These are phyloP conservation scores for Drosophila sturtevanti DNA, from an alignment of 1,140 invertebrate genomes.

Conservation along the genomic window DNA sequence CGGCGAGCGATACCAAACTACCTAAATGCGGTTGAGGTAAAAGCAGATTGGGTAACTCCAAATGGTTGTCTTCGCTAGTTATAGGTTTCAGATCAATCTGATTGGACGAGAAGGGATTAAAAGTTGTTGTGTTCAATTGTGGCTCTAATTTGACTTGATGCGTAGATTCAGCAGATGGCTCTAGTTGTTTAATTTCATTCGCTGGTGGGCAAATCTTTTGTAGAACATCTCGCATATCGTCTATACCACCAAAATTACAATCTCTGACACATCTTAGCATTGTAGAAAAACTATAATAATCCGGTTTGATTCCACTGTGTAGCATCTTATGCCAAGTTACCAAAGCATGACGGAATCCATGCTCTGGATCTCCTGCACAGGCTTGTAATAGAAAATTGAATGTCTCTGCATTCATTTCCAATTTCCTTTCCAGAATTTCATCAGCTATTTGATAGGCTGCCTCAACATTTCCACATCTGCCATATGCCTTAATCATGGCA, in stretches of 20 bases:
- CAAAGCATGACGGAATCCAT: slow-evolving; percentile 91
- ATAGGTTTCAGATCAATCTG: slow-evolving; percentile 36
- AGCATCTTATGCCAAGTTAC: slow-evolving; percentile 93
- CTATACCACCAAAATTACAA: slow-evolving; percentile 89
- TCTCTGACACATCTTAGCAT: slow-evolving; percentile 90
- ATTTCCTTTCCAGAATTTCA: slow-evolving; percentile 89
- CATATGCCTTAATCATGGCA: slow-evolving; percentile 95
- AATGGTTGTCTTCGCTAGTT: background rate
- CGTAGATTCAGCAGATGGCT: background rate
- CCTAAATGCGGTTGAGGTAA: slow-evolving; percentile 84
- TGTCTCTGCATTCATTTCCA: slow-evolving; percentile 87
- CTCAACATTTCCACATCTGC: slow-evolving; percentile 89
- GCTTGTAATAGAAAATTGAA: slow-evolving; percentile 92
- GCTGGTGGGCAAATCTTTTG: slow-evolving; percentile 36
- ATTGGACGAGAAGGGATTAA: background rate
- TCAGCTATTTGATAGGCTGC: slow-evolving; percentile 92
- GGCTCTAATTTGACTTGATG: background rate
- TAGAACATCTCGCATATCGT: slow-evolving; percentile 84
- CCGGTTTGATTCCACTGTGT: slow-evolving; percentile 86
- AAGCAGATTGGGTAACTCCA: slow-evolving; percentile 85
- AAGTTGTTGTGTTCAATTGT: background rate
- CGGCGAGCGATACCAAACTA: slow-evolving; percentile 84
- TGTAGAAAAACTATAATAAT: slow-evolving; percentile 91
- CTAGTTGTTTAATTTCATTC: background rate
- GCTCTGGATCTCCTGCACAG: slow-evolving; percentile 89